phyloP scores from a whole-genome alignment of 2,797 vertebrate species.

The Chelidonichthys spinosus region DNA sequence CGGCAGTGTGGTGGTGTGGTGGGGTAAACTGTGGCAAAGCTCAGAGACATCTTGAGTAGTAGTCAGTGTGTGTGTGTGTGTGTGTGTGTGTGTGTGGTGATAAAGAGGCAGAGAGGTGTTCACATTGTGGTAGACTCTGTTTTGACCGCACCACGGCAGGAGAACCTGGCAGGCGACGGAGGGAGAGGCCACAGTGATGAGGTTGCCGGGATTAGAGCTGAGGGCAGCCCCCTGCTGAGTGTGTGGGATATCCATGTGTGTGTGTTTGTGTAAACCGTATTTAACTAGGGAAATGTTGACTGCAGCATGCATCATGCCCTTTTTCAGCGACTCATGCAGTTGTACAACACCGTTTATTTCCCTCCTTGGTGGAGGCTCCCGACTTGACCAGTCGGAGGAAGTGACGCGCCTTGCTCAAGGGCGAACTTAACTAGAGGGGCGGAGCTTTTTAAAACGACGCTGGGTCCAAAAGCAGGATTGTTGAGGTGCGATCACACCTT shows the following conservation, averaged over 20 bases:
- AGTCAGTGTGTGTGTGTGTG: slow-evolving; percentile 21
- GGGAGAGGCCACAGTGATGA: slow-evolving; percentile 56
- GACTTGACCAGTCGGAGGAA: slow-evolving; percentile 13
- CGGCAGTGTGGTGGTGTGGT: slow-evolving; percentile 36
- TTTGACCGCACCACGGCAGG: slow-evolving; percentile 52
- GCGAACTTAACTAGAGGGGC: neutral
- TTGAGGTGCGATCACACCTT: slow-evolving; percentile 52
- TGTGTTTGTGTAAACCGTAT: slow-evolving; percentile 17
- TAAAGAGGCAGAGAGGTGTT: slow-evolving; percentile 43
- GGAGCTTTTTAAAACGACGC: slow-evolving; percentile 10
- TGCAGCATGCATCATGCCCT: slow-evolving; percentile 21
- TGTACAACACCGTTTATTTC: neutral
- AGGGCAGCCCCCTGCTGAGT: slow-evolving; percentile 53
- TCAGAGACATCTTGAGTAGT: slow-evolving; percentile 40
- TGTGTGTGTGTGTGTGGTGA: neutral
- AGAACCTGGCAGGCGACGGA: slow-evolving; percentile 48
- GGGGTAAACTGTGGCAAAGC: slow-evolving; percentile 39
- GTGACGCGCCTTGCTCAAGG: slow-evolving; percentile 24
- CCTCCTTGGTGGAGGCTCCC: neutral
- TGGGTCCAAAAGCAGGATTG: slow-evolving; percentile 24
- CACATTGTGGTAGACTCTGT: slow-evolving; percentile 54
- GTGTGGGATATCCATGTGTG: slow-evolving; percentile 20
- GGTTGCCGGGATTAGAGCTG: slow-evolving; percentile 64
- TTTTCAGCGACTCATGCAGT: slow-evolving; percentile 30
- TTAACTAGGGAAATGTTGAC: slow-evolving; percentile 39